Conservation (phyloP, 1,140 invertebrate species). For the Drosophila virilis region DNA sequence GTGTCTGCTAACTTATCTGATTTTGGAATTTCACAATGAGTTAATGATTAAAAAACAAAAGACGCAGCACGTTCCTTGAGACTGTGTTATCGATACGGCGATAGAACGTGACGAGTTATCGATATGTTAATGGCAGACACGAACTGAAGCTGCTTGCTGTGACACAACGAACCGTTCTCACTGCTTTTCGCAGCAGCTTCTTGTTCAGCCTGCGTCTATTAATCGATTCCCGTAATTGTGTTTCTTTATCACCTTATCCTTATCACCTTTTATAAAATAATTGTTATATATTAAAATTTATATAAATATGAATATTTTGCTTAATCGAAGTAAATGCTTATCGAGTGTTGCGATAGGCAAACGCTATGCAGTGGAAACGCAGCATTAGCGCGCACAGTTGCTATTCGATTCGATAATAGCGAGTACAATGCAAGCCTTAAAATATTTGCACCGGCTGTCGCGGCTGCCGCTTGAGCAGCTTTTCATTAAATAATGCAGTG, state of each 20-base stretch:
- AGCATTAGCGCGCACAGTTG: conserved; percentile 6
- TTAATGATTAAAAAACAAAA: conserved; percentile 43
- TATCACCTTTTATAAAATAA: too few species aligned
- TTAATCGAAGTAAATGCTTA: too few species aligned
- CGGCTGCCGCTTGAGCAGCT: conserved; percentile 19
- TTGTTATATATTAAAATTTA: too few species aligned
- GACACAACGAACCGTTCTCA: background rate
- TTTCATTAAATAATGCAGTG: conserved; percentile 28
- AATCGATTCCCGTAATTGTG: too few species aligned
- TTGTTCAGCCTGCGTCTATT: too few species aligned
- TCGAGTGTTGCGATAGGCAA: background rate
- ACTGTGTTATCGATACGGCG: conserved; percentile 7
- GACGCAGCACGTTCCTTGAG: conserved; percentile 27
- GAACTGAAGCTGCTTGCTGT: background rate
- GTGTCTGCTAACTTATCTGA: background rate
- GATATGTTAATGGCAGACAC: background rate
- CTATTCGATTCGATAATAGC: conserved; percentile 7
- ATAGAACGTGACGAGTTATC: background rate
- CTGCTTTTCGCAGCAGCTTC: background rate
- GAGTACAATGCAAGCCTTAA: conserved; percentile 17
- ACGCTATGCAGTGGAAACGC: background rate
- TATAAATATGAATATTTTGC: too few species aligned
- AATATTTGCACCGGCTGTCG: conserved; percentile 11
- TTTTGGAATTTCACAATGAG: conserved; percentile 43
- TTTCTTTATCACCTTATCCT: too few species aligned